A percentile compares a stretch with the other conserved stretches of the same genome.
Evolutionary conservation across 2,888 invertebrate species (phyloP).

Genomic region (Bruchidius siliquastri): DNA sequence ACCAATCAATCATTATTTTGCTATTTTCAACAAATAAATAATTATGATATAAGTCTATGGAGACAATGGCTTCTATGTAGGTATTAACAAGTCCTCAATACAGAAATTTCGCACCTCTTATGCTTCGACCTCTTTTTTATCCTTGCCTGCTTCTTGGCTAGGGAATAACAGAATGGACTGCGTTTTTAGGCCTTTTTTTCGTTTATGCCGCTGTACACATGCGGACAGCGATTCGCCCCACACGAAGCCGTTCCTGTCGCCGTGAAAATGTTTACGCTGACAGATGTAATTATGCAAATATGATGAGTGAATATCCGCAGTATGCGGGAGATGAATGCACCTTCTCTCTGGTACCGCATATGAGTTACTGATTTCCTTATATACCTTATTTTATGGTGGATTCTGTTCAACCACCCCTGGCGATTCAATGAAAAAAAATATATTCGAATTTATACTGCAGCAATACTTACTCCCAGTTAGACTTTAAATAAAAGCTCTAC

Average conservation of each 20-base stretch:
- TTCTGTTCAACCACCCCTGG: too few relatives aligned
- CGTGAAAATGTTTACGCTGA: neutral
- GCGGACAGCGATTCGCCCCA: neutral
- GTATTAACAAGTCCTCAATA: too few relatives aligned
- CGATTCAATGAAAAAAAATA: too few relatives aligned
- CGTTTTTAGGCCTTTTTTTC: neutral
- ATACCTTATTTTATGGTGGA: too few relatives aligned
- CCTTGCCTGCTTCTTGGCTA: neutral
- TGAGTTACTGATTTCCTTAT: neutral
- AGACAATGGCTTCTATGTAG: too few relatives aligned
- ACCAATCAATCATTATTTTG: too few relatives aligned
- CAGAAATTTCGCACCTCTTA: too few relatives aligned
- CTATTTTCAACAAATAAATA: too few relatives aligned
- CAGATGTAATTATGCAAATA: neutral
- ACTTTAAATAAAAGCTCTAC: neutral
- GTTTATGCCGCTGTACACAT: neutral
- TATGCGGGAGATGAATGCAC: neutral
- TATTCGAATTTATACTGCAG: too few relatives aligned
- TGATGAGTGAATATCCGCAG: neutral
- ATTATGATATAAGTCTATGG: too few relatives aligned
- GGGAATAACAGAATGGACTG: neutral
- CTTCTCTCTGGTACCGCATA: neutral
- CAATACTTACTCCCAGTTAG: neutral
- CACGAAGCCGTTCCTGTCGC: neutral
- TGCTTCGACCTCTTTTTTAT: too few relatives aligned